phyloP scores from a whole-genome alignment of 2,113 vertebrate species.

The Halichoerus grypus region DNA sequence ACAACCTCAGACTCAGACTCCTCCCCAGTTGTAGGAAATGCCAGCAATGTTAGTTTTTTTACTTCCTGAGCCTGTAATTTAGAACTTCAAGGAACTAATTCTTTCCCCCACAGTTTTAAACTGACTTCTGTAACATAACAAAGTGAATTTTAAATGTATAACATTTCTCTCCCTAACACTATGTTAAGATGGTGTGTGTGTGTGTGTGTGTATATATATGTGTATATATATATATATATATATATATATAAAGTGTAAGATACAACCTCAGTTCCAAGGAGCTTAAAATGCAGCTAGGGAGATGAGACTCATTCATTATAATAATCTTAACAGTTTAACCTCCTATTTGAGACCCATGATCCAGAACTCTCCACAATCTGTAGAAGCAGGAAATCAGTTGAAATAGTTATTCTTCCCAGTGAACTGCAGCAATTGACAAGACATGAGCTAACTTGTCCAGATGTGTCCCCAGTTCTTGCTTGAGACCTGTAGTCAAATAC shows the following conservation, averaged over 20 bases:
- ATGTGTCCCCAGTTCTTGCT: neutral
- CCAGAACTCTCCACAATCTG: neutral
- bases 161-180: neutral
- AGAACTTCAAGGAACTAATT: neutral
- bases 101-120: neutral
- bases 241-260: neutral
- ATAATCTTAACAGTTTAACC: neutral
- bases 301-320: neutral
- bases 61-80: neutral
- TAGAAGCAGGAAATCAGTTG: neutral
- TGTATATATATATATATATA: neutral
- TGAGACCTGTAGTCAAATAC: neutral
- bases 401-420: neutral
- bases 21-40: neutral
- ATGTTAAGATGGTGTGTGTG: neutral
- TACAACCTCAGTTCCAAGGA: neutral
- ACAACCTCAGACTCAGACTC: neutral
- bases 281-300: neutral
- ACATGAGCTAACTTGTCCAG: neutral
- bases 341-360: neutral
- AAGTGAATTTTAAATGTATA: neutral
- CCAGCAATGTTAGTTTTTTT: neutral
- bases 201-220: neutral
- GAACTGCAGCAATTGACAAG: neutral
- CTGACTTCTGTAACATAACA: constrained; percentile 1